These are phyloP conservation scores for Hypselothyrea guttata DNA, from an alignment of 2,888 invertebrate genomes.

Conservation along the genomic window DNA sequence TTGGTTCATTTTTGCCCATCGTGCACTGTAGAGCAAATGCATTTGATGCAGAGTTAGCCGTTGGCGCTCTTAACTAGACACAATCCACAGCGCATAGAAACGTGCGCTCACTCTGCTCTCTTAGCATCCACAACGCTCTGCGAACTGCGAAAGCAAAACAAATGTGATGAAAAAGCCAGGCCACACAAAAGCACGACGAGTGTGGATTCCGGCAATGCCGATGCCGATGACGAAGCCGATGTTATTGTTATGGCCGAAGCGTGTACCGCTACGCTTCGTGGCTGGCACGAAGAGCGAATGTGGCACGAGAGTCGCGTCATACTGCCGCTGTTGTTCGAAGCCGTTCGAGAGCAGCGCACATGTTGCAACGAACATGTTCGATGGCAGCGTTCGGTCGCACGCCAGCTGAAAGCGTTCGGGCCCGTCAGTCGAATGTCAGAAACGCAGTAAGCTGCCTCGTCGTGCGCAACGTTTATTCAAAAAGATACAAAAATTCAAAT, in stretches of 20 bases:
- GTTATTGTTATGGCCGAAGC: slow-evolving; percentile 21
- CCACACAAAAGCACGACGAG: not conserved
- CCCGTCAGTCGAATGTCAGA: slow-evolving; percentile 81
- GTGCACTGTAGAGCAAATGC: not conserved
- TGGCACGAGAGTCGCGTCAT: slow-evolving; percentile 28
- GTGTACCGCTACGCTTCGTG: slow-evolving; percentile 65
- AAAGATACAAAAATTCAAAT: slow-evolving; percentile 21
- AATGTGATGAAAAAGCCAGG: slow-evolving; percentile 67
- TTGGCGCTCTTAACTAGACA: slow-evolving; percentile 53
- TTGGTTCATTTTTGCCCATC: no score
- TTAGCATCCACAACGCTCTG: slow-evolving; percentile 58
- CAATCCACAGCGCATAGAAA: slow-evolving; percentile 45
- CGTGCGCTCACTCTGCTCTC: slow-evolving; percentile 25
- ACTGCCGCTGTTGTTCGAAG: slow-evolving; percentile 6
- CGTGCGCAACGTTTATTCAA: slow-evolving; percentile 77
- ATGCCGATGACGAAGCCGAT: not conserved
- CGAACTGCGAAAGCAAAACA: slow-evolving; percentile 80
- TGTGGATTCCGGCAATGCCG: not conserved
- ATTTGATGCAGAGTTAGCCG: not conserved
- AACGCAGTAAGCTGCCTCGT: slow-evolving; percentile 81
- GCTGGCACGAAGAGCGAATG: slow-evolving; percentile 30
- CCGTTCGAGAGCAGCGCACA: slow-evolving; percentile 32
- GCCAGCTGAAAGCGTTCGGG: slow-evolving; percentile 60
- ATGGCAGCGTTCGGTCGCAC: slow-evolving; percentile 35
- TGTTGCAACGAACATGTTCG: not conserved